Conservation (phyloP, 2,797 vertebrate species). For the Prionace glauca region DNA sequence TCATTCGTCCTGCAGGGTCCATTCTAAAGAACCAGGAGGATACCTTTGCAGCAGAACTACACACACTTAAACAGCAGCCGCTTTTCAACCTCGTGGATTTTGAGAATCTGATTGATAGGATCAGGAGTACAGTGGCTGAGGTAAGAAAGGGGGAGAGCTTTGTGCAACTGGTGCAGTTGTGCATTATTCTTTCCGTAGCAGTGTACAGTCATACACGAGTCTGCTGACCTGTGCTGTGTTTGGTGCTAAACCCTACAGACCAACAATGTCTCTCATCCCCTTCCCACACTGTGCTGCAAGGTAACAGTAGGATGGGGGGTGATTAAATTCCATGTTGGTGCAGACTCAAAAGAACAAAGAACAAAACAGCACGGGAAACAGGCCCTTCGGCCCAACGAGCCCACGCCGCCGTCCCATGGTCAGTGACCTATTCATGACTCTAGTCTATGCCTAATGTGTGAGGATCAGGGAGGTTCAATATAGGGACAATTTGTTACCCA, state of each 20-base stretch:
- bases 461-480: too few species aligned
- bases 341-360: too few species aligned
- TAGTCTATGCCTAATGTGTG: too few species aligned
- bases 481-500: too few species aligned
- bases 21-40: slow-evolving; percentile 96
- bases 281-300: not conserved
- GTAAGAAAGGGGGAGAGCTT: slow-evolving; percentile 51
- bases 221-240: not conserved
- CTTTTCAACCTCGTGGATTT: slow-evolving; percentile 91
- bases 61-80: slow-evolving; percentile 86
- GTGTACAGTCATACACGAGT: not conserved
- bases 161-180: not conserved
- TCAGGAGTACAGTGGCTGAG: slow-evolving; percentile 93
- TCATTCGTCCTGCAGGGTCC: slow-evolving; percentile 63
- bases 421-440: too few species aligned
- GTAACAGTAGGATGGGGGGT: too few species aligned
- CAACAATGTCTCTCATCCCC: not conserved
- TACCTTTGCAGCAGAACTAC: slow-evolving; percentile 80
- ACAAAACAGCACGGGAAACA: too few species aligned
- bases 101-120: slow-evolving; percentile 84
- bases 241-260: not conserved
- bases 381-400: too few species aligned
- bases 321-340: not conserved
- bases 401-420: too few species aligned
- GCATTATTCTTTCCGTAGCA: not conserved